Conservation (phyloP, 2,113 vertebrate genomes). For the Microcebus ravelobensis region DNA sequence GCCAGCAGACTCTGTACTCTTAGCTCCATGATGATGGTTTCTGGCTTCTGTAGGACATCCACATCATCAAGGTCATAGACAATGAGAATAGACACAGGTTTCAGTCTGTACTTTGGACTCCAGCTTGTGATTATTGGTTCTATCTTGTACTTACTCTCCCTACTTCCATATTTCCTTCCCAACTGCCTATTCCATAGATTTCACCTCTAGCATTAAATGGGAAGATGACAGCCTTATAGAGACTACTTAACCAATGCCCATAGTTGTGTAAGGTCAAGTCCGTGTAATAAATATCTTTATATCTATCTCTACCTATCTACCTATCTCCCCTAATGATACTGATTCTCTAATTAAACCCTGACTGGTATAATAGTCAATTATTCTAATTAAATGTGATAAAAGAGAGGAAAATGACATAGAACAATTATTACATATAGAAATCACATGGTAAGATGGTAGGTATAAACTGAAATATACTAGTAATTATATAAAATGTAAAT, state of each 20-base stretch:
- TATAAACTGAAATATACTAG: neutral
- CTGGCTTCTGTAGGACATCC: neutral
- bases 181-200: neutral
- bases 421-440: neutral
- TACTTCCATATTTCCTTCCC: neutral
- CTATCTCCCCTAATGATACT: neutral
- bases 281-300: neutral
- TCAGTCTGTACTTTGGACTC: neutral
- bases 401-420: neutral
- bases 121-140: neutral
- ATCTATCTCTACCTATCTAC: neutral
- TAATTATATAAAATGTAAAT: neutral
- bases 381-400: neutral
- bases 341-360: neutral
- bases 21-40: neutral
- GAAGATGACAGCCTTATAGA: neutral
- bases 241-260: neutral
- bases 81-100: neutral
- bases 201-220: neutral
- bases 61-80: neutral
- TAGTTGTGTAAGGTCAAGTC: neutral
- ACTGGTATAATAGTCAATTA: neutral
- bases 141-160: neutral
- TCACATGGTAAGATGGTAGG: neutral
- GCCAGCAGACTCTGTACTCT: neutral